Conservation (phyloP, 2,888 invertebrate genomes). For the Protonemura montana region DNA sequence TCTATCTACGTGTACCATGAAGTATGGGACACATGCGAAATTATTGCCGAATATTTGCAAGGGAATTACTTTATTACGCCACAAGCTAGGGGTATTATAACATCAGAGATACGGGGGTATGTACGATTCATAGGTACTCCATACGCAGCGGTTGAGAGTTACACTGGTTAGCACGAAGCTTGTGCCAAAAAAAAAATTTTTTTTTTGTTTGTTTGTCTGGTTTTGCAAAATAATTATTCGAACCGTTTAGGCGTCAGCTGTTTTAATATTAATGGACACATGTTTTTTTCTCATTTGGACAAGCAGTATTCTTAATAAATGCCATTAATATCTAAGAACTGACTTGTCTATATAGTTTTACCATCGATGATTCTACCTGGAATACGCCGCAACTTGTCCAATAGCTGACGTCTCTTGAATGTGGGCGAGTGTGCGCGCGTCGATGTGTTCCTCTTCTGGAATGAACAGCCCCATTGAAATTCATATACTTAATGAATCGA, state of each 20-base stretch:
- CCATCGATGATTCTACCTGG: background rate
- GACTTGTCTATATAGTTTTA: background rate
- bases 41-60: conserved; percentile 50
- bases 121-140: background rate
- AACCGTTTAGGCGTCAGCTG: background rate
- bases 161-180: background rate
- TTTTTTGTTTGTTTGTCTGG: background rate
- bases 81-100: conserved; percentile 1
- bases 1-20: conserved; percentile 29
- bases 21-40: conserved; percentile 17
- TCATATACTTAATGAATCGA: background rate
- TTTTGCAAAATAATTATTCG: no score
- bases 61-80: conserved; percentile 50
- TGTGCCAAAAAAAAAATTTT: background rate
- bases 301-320: background rate
- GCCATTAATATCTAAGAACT: background rate
- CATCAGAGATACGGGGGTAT: background rate
- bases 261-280: background rate
- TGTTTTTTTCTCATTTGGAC: background rate
- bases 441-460: background rate
- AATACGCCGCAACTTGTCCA: background rate
- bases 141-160: background rate
- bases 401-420: background rate
- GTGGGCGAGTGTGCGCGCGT: background rate
- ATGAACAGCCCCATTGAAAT: background rate